phyloP scores from a whole-genome alignment of 2,888 invertebrate species.

The Unio pictorum region DNA sequence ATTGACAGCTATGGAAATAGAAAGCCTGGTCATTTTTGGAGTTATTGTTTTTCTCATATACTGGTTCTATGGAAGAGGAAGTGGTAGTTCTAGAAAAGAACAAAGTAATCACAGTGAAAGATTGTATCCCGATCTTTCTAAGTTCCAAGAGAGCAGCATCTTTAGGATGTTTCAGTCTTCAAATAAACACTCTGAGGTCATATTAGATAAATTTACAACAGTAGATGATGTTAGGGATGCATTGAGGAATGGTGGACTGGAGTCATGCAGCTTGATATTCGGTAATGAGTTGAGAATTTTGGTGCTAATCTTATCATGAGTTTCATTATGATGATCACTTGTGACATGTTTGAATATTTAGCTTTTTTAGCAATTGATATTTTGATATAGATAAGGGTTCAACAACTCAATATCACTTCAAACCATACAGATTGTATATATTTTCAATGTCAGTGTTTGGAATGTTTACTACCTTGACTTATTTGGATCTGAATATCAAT shows the following conservation, averaged over 20 bases:
- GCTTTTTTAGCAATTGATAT: too few relatives aligned
- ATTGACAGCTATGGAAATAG: conserved; percentile 29
- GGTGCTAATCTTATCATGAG: too few relatives aligned
- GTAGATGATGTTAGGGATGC: conserved; percentile 70
- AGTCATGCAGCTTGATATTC: conserved; percentile 73
- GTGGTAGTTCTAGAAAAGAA: conserved; percentile 1
- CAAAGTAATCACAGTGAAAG: conserved; percentile 14
- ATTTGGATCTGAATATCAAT: too few relatives aligned
- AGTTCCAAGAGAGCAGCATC: conserved; percentile 29
- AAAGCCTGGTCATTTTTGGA: conserved; percentile 40
- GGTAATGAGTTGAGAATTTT: conserved; percentile 53
- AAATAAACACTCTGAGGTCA: conserved; percentile 38
- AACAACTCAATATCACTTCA: too few relatives aligned
- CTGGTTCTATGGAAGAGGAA: conserved; percentile 30
- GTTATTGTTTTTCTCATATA: conserved; percentile 33
- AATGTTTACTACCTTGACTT: too few relatives aligned
- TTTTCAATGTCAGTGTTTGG: too few relatives aligned
- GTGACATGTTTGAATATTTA: too few relatives aligned
- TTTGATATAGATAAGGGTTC: too few relatives aligned
- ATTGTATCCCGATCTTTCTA: conserved; percentile 31
- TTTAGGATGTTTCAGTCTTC: conserved; percentile 32
- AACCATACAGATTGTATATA: too few relatives aligned
- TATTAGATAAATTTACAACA: conserved; percentile 60
- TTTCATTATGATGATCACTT: too few relatives aligned
- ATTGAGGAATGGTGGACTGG: conserved; percentile 72